phyloP scores from a whole-genome alignment of 2,888 invertebrate genomes.

The Drosophila falleni region DNA sequence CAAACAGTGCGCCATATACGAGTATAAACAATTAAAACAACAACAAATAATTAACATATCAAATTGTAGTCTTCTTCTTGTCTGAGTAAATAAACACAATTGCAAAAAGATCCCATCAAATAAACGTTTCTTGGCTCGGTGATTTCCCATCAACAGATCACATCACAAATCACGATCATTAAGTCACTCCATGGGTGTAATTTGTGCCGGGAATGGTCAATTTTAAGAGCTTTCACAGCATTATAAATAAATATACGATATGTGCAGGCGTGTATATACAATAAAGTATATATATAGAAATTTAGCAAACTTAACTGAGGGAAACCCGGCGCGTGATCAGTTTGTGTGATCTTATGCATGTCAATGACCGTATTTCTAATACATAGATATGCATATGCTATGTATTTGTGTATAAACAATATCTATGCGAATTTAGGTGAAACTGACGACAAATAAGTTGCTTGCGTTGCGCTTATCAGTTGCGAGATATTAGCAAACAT shows the following conservation, averaged over 20 bases:
- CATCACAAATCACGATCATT: constrained; percentile 33
- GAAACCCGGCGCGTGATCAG: constrained; percentile 71
- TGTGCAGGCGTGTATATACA: constrained; percentile 3
- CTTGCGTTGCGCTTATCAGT: constrained; percentile 41
- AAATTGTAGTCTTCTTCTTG: constrained; percentile 2
- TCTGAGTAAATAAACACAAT: constrained; percentile 22
- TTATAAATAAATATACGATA: constrained; percentile 26
- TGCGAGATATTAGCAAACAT: constrained; percentile 37
- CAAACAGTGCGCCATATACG: constrained; percentile 7
- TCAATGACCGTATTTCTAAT: constrained; percentile 62
- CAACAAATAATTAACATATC: constrained; percentile 45
- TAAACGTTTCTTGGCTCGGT: constrained; percentile 1
- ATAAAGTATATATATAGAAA: constrained; percentile 11
- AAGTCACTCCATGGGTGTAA: constrained; percentile 14
- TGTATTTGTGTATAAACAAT: neutral
- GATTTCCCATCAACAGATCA: constrained; percentile 37
- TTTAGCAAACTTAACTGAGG: constrained; percentile 36
- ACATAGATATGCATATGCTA: neutral
- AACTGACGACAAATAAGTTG: constrained; percentile 20
- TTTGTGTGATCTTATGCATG: constrained; percentile 53
- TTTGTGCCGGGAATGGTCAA: constrained; percentile 36
- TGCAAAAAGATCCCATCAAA: constrained; percentile 7
- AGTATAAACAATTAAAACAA: constrained; percentile 33
- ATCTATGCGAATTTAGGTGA: constrained; percentile 42
- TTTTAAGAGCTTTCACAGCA: constrained; percentile 39